Conservation (phyloP, 1,140 invertebrate species). For the Meloidogyne hapla region DNA sequence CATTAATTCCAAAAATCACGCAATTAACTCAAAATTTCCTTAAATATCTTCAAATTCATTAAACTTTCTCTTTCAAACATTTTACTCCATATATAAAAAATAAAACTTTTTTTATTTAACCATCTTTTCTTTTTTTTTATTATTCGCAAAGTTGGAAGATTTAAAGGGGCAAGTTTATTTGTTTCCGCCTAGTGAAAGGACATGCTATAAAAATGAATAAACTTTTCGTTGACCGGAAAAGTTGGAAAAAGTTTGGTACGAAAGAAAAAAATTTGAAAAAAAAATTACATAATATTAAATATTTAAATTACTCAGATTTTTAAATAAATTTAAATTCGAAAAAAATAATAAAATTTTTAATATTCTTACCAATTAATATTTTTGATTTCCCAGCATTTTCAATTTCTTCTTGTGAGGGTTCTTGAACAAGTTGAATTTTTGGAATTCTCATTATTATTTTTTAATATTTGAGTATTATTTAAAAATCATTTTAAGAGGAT, state of each 20-base stretch:
- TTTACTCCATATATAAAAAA: not conserved
- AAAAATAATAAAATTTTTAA: not conserved
- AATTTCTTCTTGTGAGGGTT: not conserved
- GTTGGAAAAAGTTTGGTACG: not conserved
- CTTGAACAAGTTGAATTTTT: not conserved
- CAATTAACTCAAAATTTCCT: too few relatives aligned
- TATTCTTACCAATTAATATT: constrained; percentile 1
- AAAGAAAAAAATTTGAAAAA: not conserved
- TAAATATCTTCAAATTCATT: not conserved
- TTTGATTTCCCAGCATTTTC: not conserved
- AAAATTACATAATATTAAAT: too few relatives aligned
- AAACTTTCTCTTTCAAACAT: not conserved
- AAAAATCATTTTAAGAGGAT: too few relatives aligned
- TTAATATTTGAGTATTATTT: too few relatives aligned
- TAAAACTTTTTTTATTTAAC: not conserved
- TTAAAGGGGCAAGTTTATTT: not conserved
- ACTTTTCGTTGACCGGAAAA: not conserved
- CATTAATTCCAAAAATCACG: too few relatives aligned
- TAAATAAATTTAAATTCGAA: not conserved
- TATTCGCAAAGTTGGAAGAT: not conserved
- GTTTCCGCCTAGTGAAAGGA: not conserved
- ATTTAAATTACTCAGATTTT: not conserved
- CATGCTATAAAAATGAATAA: not conserved
- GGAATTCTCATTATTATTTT: constrained; percentile 4
- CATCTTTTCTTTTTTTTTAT: not conserved